Evolutionary conservation across 1,140 invertebrate species (phyloP), one percentile per base, ranked within the genome.

Genomic region (Stegodyphus mimosarum): DNA sequence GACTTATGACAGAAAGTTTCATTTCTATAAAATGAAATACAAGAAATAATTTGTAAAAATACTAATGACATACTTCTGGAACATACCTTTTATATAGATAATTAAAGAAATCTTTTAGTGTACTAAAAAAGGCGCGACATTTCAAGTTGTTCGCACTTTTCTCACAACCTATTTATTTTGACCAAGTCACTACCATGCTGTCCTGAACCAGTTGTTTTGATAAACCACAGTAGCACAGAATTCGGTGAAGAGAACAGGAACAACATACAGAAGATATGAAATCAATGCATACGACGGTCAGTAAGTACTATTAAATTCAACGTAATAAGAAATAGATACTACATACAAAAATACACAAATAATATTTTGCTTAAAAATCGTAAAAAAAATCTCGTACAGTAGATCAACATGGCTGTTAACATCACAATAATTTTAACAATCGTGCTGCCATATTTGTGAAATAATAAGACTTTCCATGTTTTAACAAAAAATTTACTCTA

Each of bases 111-210:
- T 75, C 18, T 13, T 49, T 9, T 9, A 67, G 49, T 49, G 6
- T 48, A 75, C 48, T 81, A 76, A 53, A 76, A 84, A 64, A 63
- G 69, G 18, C 50, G 11, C 50, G 72, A 70, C 81, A 84, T 84
- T 69, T 2, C 52, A 67, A 75, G 9, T 49, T 51, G 69, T 15
- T 49, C 15, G 71, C 66, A 55, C 51, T 67, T 18, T 84, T 60
- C 71, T 75, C 73, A 84, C 81, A 84, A 76, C 81, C 71, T 84
- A 84, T 84, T 84, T 84, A 84, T 84, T 84, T 84, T 84, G 73
- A 84, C 60, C 72, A 84, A 84, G 81, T 84, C 81, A 84, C 81
- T 73, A 84, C 81, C 81, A 84, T 84, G 81, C 81, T 84, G 81
- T 76, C 81, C 63, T 75, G 52, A 70, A 84, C 81, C 72, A 84